Conservation (phyloP, 2,797 vertebrate genomes). For the Sparidentex hasta region DNA sequence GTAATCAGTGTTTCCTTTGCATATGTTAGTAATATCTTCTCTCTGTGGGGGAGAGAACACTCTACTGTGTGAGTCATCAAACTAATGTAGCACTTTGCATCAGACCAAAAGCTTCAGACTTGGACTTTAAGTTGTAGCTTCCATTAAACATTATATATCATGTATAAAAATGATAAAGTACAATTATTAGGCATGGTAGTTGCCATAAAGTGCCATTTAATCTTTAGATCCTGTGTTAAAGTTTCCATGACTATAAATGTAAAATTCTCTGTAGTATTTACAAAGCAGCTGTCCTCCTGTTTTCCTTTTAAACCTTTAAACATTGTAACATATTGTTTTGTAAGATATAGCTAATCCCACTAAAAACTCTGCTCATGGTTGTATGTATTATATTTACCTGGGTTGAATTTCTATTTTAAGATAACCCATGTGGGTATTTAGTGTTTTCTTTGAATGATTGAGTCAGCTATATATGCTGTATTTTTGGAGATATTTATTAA, state of each 20-base stretch:
- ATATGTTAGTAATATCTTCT: conserved; percentile 14
- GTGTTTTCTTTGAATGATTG: conserved; percentile 1
- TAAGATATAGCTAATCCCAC: not conserved
- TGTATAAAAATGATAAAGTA: not conserved
- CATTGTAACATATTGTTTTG: not conserved
- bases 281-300: not conserved
- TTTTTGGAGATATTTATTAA: conserved; percentile 13
- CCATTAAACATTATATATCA: not conserved
- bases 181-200: not conserved
- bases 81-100: not conserved
- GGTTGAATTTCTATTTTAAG: conserved; percentile 12
- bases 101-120: conserved; percentile 7
- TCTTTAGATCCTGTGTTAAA: not conserved
- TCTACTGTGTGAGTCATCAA: conserved; percentile 22
- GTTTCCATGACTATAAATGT: not conserved
- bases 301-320: not conserved
- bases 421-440: not conserved
- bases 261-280: not conserved
- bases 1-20: conserved; percentile 15
- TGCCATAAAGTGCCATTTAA: not conserved
- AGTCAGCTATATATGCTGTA: conserved; percentile 4
- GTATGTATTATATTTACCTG: not conserved
- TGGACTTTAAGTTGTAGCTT: not conserved
- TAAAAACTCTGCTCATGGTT: not conserved
- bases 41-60: conserved; percentile 11